phyloP scores from a whole-genome alignment of 1,140 invertebrate genomes.

The Batillaria attramentaria region DNA sequence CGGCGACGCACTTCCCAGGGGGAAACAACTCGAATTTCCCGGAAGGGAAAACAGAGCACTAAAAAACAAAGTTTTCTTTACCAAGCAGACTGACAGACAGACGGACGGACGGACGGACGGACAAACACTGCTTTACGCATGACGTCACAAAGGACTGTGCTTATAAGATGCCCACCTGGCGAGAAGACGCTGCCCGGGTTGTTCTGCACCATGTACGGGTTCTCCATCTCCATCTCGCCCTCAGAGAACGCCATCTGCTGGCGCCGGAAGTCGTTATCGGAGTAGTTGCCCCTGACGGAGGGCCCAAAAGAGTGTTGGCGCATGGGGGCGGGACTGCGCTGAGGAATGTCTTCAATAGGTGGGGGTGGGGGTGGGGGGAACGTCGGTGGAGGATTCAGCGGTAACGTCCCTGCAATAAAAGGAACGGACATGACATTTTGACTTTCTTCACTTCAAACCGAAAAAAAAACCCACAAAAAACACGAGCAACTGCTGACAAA shows the following conservation, averaged over 20 bases:
- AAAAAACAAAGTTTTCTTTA: too few species aligned
- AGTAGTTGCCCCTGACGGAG: constrained; percentile 63
- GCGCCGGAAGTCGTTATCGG: constrained; percentile 53
- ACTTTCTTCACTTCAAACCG: neutral
- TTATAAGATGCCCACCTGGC: constrained; percentile 78
- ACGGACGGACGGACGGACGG: too few species aligned
- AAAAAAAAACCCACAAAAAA: too few species aligned
- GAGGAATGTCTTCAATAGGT: constrained; percentile 69
- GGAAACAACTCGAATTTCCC: too few species aligned
- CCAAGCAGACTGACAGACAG: too few species aligned
- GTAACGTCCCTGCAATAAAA: constrained; percentile 33
- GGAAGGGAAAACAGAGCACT: too few species aligned
- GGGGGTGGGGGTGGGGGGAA: constrained; percentile 64
- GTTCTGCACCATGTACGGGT: constrained; percentile 78
- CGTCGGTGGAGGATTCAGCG: constrained; percentile 56
- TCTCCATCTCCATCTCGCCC: constrained; percentile 4
- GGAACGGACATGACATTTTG: neutral
- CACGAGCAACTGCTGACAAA: neutral
- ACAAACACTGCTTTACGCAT: too few species aligned
- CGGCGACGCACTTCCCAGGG: too few species aligned
- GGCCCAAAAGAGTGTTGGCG: constrained; percentile 60
- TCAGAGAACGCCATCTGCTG: neutral
- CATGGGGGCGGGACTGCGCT: constrained; percentile 49
- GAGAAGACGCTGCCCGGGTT: constrained; percentile 85
- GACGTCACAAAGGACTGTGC: too few species aligned